Evolutionary conservation across 2,113 vertebrate genomes (phyloP), one percentile per base, ranked within the genome.

Genomic region (Montifringilla adamsi): DNA sequence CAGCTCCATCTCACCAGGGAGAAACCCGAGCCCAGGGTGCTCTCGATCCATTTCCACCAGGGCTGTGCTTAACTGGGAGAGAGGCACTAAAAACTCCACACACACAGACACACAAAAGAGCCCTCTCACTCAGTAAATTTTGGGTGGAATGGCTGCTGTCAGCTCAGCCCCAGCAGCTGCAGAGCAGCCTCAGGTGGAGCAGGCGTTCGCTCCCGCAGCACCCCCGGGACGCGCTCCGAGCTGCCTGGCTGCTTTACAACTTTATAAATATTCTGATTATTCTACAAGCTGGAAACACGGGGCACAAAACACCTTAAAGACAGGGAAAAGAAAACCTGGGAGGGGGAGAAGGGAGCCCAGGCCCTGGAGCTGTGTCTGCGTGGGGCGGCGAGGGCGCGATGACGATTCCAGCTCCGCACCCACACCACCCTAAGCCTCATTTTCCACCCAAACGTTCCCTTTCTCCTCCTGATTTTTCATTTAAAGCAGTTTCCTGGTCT

Each of bases 321-420:
- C 39, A 30, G 23, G 58, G 31, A 14, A 44, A 84, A 52, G 0
- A 9, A 60, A 78, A 26, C 7, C 43, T 7, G 72, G 78, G 44
- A 1, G 2, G 52, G 67, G 50, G 37, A 53, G 24, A 24, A 6
- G 10, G 60, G 13, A 74, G 47, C 33, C 28, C 83, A 30, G 56
- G 13, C 30, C 46, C 2, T 0, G 8, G 31, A 1, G 12, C 64
- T 14, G 79, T 1, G 16, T 15, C 35, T n/a, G 83, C 0, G 3
- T 1, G 46, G 49, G 41, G 39, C 26, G 6, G 52, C 0, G 39
- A 41, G 73, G 70, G 23, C 1, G 31, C 12, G 0, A 6, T 0
- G 10, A 19, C 31, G 39, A 37, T 52, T 70, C 83, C 19, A 4
- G 66, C 58, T 43, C 69, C 10, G 2, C 6, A 0, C 5, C 49